Evolutionary conservation across 2,888 invertebrate species (phyloP), one percentile per base, ranked within the genome.

Genomic region (Epistrophe grossulariae): DNA sequence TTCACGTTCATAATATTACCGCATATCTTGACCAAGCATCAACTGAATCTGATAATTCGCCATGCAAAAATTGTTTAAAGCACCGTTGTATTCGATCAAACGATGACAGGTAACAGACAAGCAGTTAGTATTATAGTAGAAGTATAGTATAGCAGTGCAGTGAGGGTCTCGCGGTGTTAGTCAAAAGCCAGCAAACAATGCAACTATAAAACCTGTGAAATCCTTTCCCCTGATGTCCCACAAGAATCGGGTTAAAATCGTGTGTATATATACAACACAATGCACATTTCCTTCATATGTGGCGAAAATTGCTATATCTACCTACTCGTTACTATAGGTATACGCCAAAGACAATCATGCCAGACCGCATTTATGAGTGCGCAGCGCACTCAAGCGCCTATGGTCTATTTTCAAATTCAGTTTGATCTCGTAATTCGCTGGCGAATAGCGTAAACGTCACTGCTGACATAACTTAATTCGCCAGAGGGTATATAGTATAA

Each of bases 21-120:
- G 77, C 85, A 85, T 79, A 85, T 82, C 85, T 74, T 85, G 85
- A 85, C 85, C 85, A 82, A 59, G 73, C 84, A 77, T 84, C 76
- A 40, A 8, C 11, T 45, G 52, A 84, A 60, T 84, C 81, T 66
- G 59, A 83, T 24, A 24, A 60, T 55, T 55, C 70, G 57, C 55
- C 68, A 85, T 78, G 82, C 84, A 78, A 78, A 85, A 78, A 50
- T 62, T 55, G 48, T 82, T 64, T 9, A 24, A 62, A 62, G 24
- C 31, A 48, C 40, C 40, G 60, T 70, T 76, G 77, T 78, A 57
- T 82, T 82, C 70, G 78, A 82, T 85, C 82, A 78, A 82, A 82
- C 78, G 71, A 79, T 78, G 81, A 73, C 81, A 82, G 70, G 55
- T 79, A 79, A 73, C 79, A 70, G 62, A 17, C 70, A 74, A 13